A percentile compares a stretch with the other conserved stretches of the same genome.
Evolutionary conservation across 2,888 invertebrate genomes (phyloP).

Genomic region (Gerris lacustris): DNA sequence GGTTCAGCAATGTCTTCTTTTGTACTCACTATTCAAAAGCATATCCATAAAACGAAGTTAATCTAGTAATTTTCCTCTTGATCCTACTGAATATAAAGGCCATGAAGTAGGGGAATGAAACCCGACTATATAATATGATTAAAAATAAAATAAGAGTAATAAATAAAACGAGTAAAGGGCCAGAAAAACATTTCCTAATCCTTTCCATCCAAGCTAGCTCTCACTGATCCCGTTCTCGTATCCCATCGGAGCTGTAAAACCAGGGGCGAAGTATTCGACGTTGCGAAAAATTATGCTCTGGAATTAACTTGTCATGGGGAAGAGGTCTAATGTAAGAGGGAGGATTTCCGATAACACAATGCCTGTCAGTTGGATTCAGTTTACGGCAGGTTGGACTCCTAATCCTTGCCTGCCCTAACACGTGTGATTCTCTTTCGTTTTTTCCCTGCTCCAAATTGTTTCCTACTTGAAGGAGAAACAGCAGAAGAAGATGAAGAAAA

Average conservation of each 20-base stretch:
- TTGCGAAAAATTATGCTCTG: conserved; percentile 3
- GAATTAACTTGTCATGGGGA: conserved; percentile 1
- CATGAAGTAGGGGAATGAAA: not conserved
- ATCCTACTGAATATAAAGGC: not conserved
- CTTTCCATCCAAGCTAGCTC: not conserved
- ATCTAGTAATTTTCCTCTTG: too few relatives aligned
- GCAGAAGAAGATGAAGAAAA: not conserved
- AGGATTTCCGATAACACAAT: conserved; percentile 1
- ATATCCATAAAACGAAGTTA: too few relatives aligned
- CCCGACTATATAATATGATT: not conserved
- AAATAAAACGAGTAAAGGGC: not conserved
- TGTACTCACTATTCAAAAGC: not conserved
- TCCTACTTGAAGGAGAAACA: not conserved
- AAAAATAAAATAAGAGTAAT: not conserved
- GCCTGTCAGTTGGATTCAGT: not conserved
- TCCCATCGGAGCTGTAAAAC: not conserved
- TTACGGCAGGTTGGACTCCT: not conserved
- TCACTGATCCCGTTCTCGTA: not conserved
- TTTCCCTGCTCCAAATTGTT: not conserved
- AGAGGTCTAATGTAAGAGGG: not conserved
- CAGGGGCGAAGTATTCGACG: not conserved
- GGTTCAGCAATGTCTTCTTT: conserved; percentile 8
- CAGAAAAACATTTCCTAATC: not conserved
- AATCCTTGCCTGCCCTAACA: not conserved
- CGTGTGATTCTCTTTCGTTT: not conserved